Evolutionary conservation across 2,888 invertebrate species (phyloP).

Genomic region (Halictus quadricinctus): DNA sequence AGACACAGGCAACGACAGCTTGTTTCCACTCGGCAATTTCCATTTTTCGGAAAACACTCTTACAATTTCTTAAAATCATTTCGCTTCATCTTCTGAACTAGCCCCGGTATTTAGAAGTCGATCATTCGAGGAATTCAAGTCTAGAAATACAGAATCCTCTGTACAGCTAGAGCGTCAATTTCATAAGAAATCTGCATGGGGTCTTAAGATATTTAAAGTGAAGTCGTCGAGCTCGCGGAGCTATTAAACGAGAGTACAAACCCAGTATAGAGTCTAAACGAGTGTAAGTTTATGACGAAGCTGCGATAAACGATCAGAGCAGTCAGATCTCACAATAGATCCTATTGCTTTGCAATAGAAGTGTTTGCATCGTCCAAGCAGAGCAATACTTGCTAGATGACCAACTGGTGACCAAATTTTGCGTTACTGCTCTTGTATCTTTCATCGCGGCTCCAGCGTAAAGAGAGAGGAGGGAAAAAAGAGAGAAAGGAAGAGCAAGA

Average conservation of each 20-base stretch:
- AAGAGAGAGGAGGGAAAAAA: neutral
- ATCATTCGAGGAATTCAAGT: no score
- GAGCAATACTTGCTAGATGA: neutral
- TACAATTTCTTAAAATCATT: neutral
- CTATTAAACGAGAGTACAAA: slow-evolving; percentile 49
- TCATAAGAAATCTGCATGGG: neutral
- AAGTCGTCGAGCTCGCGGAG: neutral
- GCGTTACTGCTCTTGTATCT: neutral
- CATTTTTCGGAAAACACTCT: neutral
- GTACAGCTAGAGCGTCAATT: neutral
- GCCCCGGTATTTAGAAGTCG: no score
- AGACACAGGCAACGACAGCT: neutral
- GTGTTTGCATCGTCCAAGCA: neutral
- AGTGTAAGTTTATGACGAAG: neutral
- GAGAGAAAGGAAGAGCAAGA: no score
- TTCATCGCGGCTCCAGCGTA: neutral
- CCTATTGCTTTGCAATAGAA: neutral
- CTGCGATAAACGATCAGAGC: neutral
- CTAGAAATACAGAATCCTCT: neutral
- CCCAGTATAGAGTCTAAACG: slow-evolving; percentile 23
- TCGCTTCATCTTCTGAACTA: neutral
- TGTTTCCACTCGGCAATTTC: neutral
- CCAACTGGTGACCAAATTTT: neutral
- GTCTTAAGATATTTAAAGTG: neutral
- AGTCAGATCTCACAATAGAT: neutral